Conservation (phyloP, 2,797 vertebrate genomes). For the Agapornis canus region DNA sequence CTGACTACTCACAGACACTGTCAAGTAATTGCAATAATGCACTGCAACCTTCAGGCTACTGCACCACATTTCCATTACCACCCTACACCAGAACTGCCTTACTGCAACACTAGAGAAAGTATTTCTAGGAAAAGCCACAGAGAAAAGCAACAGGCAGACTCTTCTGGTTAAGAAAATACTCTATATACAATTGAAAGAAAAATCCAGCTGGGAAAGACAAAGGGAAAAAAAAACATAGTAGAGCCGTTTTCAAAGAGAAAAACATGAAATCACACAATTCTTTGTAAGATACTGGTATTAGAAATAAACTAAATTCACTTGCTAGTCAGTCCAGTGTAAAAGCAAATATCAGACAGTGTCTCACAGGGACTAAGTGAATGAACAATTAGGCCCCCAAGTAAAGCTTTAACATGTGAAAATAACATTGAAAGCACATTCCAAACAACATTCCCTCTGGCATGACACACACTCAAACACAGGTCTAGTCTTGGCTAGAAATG, state of each 20-base stretch:
- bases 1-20: background rate
- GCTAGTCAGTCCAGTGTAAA: background rate
- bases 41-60: background rate
- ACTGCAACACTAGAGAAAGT: background rate
- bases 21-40: background rate
- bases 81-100: background rate
- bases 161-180: background rate
- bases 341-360: background rate
- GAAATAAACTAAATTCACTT: background rate
- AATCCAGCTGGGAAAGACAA: background rate
- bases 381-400: background rate
- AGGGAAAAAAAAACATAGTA: background rate
- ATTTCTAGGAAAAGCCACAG: background rate
- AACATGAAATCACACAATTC: background rate
- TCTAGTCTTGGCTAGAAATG: background rate
- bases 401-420: background rate
- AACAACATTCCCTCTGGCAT: background rate
- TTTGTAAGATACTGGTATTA: background rate
- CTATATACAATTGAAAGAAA: background rate
- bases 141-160: background rate
- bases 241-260: background rate
- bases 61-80: background rate
- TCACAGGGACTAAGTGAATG: background rate
- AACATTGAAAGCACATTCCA: background rate
- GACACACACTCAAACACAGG: background rate